Evolutionary conservation across 1,140 invertebrate species (phyloP), one percentile per base, ranked within the genome.

Genomic region (Homarus americanus): DNA sequence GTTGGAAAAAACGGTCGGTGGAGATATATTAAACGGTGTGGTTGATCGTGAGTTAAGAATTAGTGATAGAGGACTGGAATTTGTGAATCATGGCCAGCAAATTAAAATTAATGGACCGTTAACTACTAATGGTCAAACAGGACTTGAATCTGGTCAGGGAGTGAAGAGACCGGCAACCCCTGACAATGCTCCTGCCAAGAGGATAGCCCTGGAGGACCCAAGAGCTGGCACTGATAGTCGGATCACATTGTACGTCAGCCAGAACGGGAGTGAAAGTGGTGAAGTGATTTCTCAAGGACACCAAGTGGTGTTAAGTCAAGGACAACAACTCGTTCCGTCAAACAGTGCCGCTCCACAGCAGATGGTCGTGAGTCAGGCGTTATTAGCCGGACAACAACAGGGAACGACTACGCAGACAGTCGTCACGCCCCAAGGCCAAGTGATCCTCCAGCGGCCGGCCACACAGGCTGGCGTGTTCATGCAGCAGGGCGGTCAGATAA

Each of bases 21-120:
- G 92, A 58, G 93, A 93, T 44, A 86, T 93, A 79, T 79, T 93
- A 28, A 93, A 93, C 69, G 93, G 93, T 69, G 88, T 96, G 3
- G 94, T 94, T 2, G 93, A 93, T 36, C 96, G 96, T 93, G 96
- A 96, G 92, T 93, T 96, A 75, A 94, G 95, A 36, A 95, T 96
- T 86, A 95, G 95, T 87, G 96, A 96, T 17, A 96, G 95, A 91
- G 95, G 95, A 38, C 93, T 96, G 80, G 96, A 96, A 93, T 93
- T 96, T 10, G 95, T 96, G 0, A 89, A 88, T 63, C 90, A 84
- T 34, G 93, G 93, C 63, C 85, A 93, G 32, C 87, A 93, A 80
- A 91, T 93, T 53, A 93, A 93, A 76, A 92, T 93, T 87, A 93
- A 93, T 89, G 91, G 93, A 53, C 93, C 93, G 44, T 92, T 93